Conservation (phyloP, 2,797 vertebrate genomes). For the Arctocebus calabarensis region DNA sequence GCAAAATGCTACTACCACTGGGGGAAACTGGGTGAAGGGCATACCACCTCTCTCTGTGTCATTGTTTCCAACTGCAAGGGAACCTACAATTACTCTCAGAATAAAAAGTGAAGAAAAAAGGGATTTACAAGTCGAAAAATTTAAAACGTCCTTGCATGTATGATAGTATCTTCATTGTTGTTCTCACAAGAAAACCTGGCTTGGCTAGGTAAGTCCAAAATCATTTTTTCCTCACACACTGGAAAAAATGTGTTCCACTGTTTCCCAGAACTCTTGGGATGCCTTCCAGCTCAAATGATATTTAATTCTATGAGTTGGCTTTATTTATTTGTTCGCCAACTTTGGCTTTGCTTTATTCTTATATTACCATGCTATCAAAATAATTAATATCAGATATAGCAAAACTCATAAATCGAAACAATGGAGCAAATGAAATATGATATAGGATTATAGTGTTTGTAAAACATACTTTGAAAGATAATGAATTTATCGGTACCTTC, state of each 20-base stretch:
- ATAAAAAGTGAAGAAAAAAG: not conserved
- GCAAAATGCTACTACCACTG: not conserved
- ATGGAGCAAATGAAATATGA: not conserved
- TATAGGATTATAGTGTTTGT: not conserved
- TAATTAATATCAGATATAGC: not conserved
- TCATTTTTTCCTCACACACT: not conserved
- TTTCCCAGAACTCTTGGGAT: not conserved
- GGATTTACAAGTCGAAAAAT: not conserved
- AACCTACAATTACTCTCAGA: not conserved
- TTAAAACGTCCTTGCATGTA: not conserved
- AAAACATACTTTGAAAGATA: slow-evolving; percentile 25
- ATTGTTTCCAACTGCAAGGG: not conserved
- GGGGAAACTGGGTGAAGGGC: not conserved
- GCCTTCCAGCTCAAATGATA: not conserved
- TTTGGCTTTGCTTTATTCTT: slow-evolving; percentile 38
- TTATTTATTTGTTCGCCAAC: slow-evolving; percentile 5
- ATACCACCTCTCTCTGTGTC: not conserved
- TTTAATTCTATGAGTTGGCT: slow-evolving; percentile 24
- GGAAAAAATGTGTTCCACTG: not conserved
- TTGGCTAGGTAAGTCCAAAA: not conserved
- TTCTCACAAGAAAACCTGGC: not conserved
- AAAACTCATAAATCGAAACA: slow-evolving; percentile 20
- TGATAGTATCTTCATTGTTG: not conserved
- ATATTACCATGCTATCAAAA: not conserved
- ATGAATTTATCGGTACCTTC: not conserved